phyloP scores from a whole-genome alignment of 1,140 invertebrate genomes.

The Leptoteleia sp. region DNA sequence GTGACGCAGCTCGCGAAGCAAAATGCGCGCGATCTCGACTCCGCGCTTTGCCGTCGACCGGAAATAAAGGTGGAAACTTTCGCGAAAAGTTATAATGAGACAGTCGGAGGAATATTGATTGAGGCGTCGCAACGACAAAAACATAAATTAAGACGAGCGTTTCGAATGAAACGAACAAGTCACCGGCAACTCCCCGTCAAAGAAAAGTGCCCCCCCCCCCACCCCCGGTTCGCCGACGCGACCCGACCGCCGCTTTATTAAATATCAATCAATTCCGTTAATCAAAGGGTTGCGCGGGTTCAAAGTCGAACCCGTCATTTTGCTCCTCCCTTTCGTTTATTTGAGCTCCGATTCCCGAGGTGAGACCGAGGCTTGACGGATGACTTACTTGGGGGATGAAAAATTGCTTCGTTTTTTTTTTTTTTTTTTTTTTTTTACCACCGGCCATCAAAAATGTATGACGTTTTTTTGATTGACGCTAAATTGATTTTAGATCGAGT shows the following conservation, averaged over 20 bases:
- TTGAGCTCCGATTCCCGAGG: too few relatives aligned
- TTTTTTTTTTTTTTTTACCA: too few relatives aligned
- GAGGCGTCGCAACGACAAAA: conserved; percentile 31
- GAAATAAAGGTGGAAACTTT: conserved; percentile 40
- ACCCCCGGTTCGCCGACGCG: background rate
- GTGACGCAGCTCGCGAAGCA: too few relatives aligned
- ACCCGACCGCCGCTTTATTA: conserved; percentile 25
- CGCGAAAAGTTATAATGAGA: conserved; percentile 58
- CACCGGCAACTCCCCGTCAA: conserved; percentile 12
- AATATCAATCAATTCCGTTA: conserved; percentile 39
- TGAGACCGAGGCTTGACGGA: conserved; percentile 8
- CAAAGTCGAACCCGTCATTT: conserved; percentile 1
- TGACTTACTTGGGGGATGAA: conserved; percentile 14
- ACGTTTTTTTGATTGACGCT: conserved; percentile 1
- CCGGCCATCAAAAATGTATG: conserved; percentile 8
- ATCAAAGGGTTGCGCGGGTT: conserved; percentile 28
- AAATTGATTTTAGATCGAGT: conserved; percentile 15
- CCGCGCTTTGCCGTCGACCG: conserved; percentile 3
- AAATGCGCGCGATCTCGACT: conserved; percentile 9
- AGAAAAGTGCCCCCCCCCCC: conserved; percentile 2
- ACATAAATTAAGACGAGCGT: conserved; percentile 55
- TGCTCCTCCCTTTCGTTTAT: conserved; percentile 1
- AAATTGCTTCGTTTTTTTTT: conserved; percentile 17
- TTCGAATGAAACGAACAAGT: conserved; percentile 24
- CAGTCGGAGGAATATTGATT: conserved; percentile 51